A percentile compares a stretch with the other conserved stretches of the same genome.
These are phyloP conservation scores for Oophaga sylvatica DNA, from an alignment of 2,797 vertebrate species.

Conservation along the genomic window DNA sequence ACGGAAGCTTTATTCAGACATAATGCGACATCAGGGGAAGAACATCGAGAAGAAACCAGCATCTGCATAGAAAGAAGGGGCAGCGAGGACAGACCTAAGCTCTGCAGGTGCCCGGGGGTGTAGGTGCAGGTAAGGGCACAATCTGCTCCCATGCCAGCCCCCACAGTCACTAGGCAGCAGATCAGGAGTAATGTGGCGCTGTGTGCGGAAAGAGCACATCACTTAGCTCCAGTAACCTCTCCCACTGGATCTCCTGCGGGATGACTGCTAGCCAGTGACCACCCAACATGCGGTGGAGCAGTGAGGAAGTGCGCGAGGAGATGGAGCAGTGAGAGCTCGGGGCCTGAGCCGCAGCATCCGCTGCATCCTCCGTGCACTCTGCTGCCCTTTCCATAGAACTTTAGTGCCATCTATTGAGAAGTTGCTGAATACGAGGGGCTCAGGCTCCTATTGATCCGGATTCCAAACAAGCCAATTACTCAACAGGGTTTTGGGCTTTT, in stretches of 20 bases:
- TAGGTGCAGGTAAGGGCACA: neutral
- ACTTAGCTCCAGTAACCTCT: constrained; percentile 33
- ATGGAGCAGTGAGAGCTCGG: neutral
- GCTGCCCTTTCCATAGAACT: constrained; percentile 86
- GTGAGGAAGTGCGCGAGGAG: neutral
- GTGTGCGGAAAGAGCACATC: neutral
- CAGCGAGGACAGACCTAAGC: neutral
- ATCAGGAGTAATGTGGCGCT: constrained; percentile 1
- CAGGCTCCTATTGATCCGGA: constrained; percentile 68
- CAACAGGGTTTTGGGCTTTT: constrained; percentile 49
- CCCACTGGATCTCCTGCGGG: constrained; percentile 13
- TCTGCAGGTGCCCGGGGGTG: neutral
- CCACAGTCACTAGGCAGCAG: constrained; percentile 4
- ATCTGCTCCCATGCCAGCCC: neutral
- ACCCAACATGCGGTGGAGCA: constrained; percentile 23
- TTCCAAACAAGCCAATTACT: constrained; percentile 71
- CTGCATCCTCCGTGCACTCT: constrained; percentile 62
- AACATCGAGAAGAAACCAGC: neutral
- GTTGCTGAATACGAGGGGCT: constrained; percentile 59
- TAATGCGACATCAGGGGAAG: neutral
- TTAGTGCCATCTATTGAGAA: constrained; percentile 96
- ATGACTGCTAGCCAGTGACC: constrained; percentile 16
- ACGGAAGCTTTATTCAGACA: neutral
- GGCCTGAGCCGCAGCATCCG: constrained; percentile 54
- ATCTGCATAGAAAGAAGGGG: neutral